These are phyloP conservation scores for Pyrgilauda ruficollis DNA, from an alignment of 2,113 vertebrate species.

Conservation along the genomic window DNA sequence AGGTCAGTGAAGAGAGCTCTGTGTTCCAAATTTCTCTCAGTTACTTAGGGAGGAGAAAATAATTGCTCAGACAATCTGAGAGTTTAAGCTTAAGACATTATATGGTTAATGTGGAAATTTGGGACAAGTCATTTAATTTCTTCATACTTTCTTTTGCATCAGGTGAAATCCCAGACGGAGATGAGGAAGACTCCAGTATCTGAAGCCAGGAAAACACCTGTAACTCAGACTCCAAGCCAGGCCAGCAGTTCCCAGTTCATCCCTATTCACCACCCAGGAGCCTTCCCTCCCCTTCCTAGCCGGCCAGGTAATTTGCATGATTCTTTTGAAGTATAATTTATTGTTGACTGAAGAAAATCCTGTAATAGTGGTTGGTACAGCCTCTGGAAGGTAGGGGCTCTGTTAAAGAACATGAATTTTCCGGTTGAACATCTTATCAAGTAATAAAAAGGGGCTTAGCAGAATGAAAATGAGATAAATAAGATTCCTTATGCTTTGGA, in stretches of 20 bases:
- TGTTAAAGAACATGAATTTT: background rate
- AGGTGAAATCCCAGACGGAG: constrained; percentile 91
- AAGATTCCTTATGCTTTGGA: background rate
- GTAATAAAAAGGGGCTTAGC: background rate
- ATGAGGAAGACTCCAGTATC: constrained; percentile 94
- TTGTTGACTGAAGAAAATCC: background rate
- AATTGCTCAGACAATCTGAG: background rate
- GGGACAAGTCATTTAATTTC: background rate
- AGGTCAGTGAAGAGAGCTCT: background rate
- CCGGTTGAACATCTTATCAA: background rate
- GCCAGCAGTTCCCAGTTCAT: constrained; percentile 94
- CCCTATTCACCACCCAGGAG: constrained; percentile 95
- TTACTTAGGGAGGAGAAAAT: background rate
- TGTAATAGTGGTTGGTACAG: background rate
- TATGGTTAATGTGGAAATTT: background rate
- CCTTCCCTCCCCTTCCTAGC: constrained; percentile 94
- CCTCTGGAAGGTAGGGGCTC: background rate
- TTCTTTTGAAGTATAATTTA: background rate
- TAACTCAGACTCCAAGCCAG: constrained; percentile 84
- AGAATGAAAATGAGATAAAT: background rate
- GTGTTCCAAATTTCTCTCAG: background rate
- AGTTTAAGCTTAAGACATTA: background rate
- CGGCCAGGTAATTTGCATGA: constrained; percentile 78
- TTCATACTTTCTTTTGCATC: constrained; percentile 18
- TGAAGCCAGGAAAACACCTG: constrained; percentile 92